A percentile compares a stretch with the other conserved stretches of the same genome.
phyloP scores from a whole-genome alignment of 2,888 invertebrate species.

The Parapristionchus giblindavisi region DNA sequence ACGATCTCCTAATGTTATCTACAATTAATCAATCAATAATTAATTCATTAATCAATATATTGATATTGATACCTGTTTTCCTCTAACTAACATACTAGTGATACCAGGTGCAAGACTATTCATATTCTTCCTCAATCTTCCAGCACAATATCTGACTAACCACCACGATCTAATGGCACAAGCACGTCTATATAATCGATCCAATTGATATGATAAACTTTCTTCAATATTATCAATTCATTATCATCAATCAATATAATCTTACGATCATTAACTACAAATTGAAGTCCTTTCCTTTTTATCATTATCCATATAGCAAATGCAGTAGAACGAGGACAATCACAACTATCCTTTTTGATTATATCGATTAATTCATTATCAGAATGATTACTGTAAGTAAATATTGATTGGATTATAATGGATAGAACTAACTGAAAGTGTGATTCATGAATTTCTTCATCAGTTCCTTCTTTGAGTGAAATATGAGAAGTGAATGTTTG shows the following conservation, averaged over 20 bases:
- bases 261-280: slow-evolving; percentile 57
- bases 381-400: slow-evolving; percentile 39
- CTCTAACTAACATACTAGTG: slow-evolving; percentile 94
- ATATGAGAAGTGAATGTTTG: slow-evolving; percentile 1
- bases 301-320: slow-evolving; percentile 63
- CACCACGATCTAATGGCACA: slow-evolving; percentile 69
- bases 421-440: slow-evolving; percentile 15
- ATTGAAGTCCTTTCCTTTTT: slow-evolving; percentile 53
- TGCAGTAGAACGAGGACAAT: slow-evolving; percentile 56
- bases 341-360: slow-evolving; percentile 56
- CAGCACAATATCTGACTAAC: slow-evolving; percentile 88
- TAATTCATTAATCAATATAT: too few relatives aligned
- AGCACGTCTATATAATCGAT: slow-evolving; percentile 71
- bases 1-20: slow-evolving; percentile 53
- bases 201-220: slow-evolving; percentile 65
- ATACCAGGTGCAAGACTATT: slow-evolving; percentile 98
- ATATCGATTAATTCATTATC: slow-evolving; percentile 55
- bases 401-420: too few relatives aligned
- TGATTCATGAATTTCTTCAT: slow-evolving; percentile 19
- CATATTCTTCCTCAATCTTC: slow-evolving; percentile 89
- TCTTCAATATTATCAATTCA: not conserved
- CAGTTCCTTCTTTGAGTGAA: slow-evolving; percentile 31
- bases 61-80: slow-evolving; percentile 82
- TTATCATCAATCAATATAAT: not conserved
- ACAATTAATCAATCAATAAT: not conserved